phyloP scores from a whole-genome alignment of 1,140 invertebrate species.

The Dreissena rostriformis region DNA sequence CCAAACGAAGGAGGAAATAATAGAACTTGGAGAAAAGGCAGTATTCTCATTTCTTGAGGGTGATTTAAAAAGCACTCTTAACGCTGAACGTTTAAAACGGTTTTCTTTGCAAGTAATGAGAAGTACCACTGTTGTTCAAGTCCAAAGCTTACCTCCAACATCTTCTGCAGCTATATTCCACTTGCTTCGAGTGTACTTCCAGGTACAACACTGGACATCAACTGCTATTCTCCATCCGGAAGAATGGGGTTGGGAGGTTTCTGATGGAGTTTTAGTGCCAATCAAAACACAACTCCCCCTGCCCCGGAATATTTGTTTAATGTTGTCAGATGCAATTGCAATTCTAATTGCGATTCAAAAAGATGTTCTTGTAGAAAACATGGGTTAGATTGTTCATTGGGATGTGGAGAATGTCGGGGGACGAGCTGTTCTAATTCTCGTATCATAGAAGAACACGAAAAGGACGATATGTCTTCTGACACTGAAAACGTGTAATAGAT shows the following conservation, averaged over 20 bases:
- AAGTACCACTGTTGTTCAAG: not conserved
- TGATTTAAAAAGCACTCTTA: not conserved
- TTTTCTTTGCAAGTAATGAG: not conserved
- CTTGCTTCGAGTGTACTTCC: not conserved
- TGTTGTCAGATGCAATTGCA: slow-evolving; percentile 23
- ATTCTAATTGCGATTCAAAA: slow-evolving; percentile 19
- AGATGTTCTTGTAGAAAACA: slow-evolving; percentile 21
- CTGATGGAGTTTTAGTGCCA: not conserved
- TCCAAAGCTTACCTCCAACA: not conserved
- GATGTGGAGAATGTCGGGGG: slow-evolving; percentile 16
- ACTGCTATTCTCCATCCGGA: not conserved
- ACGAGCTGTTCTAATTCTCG: slow-evolving; percentile 6
- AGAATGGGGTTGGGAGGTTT: slow-evolving; percentile 2
- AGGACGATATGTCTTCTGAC: too few species aligned
- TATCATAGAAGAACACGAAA: too few species aligned
- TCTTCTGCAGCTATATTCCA: not conserved
- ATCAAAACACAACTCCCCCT: slow-evolving; percentile 8
- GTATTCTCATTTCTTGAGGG: not conserved
- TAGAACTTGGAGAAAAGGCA: too few species aligned
- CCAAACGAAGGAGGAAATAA: not conserved
- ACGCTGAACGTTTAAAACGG: not conserved
- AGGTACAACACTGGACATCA: not conserved
- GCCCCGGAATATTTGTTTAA: slow-evolving; percentile 18
- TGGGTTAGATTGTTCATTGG: not conserved
- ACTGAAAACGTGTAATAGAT: too few species aligned